phyloP scores from a whole-genome alignment of 2,888 invertebrate species.

The Thecophora atra region DNA sequence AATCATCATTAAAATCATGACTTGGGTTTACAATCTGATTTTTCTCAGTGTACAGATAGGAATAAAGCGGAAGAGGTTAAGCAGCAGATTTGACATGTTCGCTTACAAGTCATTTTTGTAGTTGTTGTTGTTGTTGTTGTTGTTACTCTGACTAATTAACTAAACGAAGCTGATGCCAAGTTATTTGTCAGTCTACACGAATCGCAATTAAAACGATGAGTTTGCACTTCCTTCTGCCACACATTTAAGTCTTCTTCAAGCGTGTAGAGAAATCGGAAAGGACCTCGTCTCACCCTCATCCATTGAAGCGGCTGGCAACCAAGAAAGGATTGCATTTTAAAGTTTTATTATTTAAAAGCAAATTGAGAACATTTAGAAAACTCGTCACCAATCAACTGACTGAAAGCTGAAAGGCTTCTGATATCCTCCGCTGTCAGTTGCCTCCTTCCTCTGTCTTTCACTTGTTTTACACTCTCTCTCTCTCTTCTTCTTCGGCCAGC shows the following conservation, averaged over 20 bases:
- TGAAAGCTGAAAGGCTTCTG: neutral
- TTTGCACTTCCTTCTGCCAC: neutral
- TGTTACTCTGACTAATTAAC: neutral
- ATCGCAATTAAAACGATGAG: neutral
- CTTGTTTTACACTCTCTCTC: neutral
- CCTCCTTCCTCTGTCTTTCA: neutral
- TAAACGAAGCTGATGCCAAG: neutral
- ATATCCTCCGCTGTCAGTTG: neutral
- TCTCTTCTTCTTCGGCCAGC: neutral
- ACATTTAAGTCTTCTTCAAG: neutral
- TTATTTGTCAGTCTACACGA: neutral
- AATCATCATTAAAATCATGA: neutral
- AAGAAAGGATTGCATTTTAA: neutral
- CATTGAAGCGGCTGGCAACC: neutral
- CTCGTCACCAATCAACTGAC: neutral
- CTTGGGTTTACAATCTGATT: neutral
- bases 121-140: neutral
- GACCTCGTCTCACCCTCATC: neutral
- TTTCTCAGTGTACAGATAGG: too few species aligned
- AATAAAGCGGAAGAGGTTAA: too few species aligned
- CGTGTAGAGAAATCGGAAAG: neutral
- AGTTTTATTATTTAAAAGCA: neutral
- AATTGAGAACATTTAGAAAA: neutral
- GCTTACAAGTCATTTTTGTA: neutral
- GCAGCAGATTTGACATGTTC: neutral